Conservation (phyloP, 2,113 vertebrate species). For the Centropus unirufus region DNA sequence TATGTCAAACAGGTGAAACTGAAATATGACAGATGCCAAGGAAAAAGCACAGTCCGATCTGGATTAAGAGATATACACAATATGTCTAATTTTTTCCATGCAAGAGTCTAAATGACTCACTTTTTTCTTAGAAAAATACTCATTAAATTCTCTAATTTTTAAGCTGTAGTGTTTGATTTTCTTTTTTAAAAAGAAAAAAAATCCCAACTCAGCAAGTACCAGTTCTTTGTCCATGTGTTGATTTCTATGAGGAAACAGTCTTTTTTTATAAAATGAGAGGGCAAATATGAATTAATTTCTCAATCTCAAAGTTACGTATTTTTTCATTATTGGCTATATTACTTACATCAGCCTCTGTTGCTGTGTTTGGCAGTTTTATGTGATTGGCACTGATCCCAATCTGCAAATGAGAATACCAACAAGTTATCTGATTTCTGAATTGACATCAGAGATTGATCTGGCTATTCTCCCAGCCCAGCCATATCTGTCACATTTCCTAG, state of each 20-base stretch:
- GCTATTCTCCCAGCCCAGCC: not conserved
- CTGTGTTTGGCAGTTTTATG: constrained; percentile 87
- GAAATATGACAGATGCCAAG: not conserved
- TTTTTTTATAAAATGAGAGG: not conserved
- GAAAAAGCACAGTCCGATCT: not conserved
- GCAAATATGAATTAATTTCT: not conserved
- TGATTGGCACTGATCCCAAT: constrained; percentile 94
- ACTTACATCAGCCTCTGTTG: constrained; percentile 91
- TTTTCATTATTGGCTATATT: not conserved
- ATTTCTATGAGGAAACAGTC: not conserved
- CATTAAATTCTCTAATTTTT: not conserved
- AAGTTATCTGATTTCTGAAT: not conserved
- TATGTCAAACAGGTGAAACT: not conserved
- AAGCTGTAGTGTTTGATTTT: not conserved
- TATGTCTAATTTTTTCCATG: not conserved
- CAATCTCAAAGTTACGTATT: not conserved
- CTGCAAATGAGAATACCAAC: constrained; percentile 74
- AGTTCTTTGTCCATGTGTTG: not conserved
- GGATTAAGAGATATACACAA: not conserved
- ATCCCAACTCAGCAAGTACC: not conserved
- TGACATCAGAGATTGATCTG: not conserved
- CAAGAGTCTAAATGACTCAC: not conserved
- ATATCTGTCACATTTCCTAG: not conserved
- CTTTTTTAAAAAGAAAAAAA: not conserved
- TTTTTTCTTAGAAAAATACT: not conserved